Conservation (phyloP, 2,888 invertebrate species). For the Tetranychus piercei region DNA sequence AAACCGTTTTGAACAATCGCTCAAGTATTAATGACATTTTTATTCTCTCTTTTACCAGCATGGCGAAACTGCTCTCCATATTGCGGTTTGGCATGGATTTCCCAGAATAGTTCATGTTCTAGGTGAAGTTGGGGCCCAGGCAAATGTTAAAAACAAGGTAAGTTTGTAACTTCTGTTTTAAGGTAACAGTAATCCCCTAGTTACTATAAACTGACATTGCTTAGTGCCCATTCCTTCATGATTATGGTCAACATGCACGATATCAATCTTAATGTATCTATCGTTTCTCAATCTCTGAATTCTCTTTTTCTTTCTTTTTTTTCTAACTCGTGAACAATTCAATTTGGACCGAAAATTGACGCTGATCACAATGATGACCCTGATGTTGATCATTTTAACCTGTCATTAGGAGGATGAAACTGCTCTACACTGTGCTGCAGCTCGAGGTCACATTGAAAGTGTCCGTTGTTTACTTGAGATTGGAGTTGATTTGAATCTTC, state of each 20-base stretch:
- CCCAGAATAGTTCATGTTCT: slow-evolving; percentile 33
- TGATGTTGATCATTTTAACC: not conserved
- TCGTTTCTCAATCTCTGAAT: not conserved
- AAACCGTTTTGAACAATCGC: no score
- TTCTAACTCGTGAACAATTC: not conserved
- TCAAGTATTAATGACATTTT: no score
- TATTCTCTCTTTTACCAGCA: slow-evolving; percentile 31
- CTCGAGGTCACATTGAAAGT: slow-evolving; percentile 39
- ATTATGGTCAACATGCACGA: not conserved
- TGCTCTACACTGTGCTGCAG: slow-evolving; percentile 38
- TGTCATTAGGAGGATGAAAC: slow-evolving; percentile 38
- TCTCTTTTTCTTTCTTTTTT: not conserved
- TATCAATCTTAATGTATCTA: not conserved
- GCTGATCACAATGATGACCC: not conserved
- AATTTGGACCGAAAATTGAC: not conserved
- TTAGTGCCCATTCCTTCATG: no score
- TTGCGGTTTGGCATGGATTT: slow-evolving; percentile 40
- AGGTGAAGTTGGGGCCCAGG: slow-evolving; percentile 33
- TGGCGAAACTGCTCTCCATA: slow-evolving; percentile 40
- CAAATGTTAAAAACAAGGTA: slow-evolving; percentile 34
- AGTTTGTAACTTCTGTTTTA: slow-evolving; percentile 14
- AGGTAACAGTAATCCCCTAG: not conserved
- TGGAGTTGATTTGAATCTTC: slow-evolving; percentile 37
- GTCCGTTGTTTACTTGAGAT: slow-evolving; percentile 37
- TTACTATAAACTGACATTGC: no score